Evolutionary conservation across 2,113 vertebrate species (phyloP).

Genomic region (Mesembrinibis cayennensis): DNA sequence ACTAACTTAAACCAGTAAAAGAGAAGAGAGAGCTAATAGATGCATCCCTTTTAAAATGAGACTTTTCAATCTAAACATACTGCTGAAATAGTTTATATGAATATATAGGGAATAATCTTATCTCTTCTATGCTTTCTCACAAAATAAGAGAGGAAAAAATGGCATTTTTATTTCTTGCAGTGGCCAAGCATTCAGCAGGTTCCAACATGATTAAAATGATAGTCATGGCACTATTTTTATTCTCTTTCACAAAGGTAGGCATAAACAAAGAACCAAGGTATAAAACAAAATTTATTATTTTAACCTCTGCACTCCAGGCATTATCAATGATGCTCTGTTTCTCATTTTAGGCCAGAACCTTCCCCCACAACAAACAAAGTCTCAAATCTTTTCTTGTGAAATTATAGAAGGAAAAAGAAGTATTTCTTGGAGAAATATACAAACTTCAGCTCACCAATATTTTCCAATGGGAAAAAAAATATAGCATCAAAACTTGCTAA

Average conservation of each 20-base stretch:
- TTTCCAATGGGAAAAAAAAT: not conserved
- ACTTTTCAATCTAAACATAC: not conserved
- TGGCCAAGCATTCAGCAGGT: not conserved
- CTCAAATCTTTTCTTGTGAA: not conserved
- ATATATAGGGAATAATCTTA: not conserved
- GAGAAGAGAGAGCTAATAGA: not conserved
- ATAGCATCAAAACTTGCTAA: not conserved
- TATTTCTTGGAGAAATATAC: not conserved
- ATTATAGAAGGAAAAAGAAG: not conserved
- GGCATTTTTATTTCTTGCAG: not conserved
- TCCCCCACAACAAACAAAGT: too few species aligned
- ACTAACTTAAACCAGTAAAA: not conserved
- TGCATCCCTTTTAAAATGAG: not conserved
- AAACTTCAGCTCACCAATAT: not conserved
- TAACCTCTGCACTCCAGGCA: not conserved
- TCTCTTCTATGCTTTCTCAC: not conserved
- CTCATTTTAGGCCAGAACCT: not conserved
- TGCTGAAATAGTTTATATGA: not conserved
- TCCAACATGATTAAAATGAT: not conserved
- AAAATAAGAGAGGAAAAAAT: not conserved
- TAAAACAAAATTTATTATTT: not conserved
- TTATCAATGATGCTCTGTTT: not conserved
- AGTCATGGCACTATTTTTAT: not conserved
- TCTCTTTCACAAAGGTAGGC: not conserved
- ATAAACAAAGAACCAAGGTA: not conserved